Evolutionary conservation across 2,113 vertebrate genomes (phyloP), one percentile per base, ranked within the genome.

Genomic region (Vireo altiloquus): DNA sequence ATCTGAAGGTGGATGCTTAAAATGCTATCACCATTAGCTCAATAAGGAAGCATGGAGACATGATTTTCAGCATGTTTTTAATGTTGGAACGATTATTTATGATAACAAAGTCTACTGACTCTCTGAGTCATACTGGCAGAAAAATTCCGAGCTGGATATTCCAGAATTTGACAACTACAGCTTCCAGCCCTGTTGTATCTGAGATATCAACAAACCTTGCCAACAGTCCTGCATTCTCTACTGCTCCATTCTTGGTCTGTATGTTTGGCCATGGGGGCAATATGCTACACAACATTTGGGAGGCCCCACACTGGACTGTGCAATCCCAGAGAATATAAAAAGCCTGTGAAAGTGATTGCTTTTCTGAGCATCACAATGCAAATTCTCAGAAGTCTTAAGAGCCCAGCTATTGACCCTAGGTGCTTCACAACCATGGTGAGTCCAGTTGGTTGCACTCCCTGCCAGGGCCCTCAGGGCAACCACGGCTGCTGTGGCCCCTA

Each of bases 401-500:
- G 0, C 1, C 5, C 17, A 49, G 17, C 25, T 68, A 7, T 47
- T 37, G 4, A 30, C 33, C 10, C 18, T 15, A 14, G 1, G 1
- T 25, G 10, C 11, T 75, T 80, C 3, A 2, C 15, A 10, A 2
- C 4, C 7, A 13, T 14, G 11, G 10, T 33, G 18, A 44, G 18
- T 59, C 15, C n/a, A 20, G 9, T 3, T n/a, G 40, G 5, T 14
- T 57, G 15, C 15, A 7, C 13, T 25, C 1, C 3, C 39, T 81
- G 31, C 24, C 7, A 37, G 21, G 37, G 20, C 1, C 28, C 22
- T 35, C 28, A 49, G 5, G 7, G 24, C 11, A 85, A 27, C 27
- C 31, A 35, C 14, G 42, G 39, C 13, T 37, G n/a, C 28, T 70
- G 16, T 35, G 37, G 3, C 13, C 12, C 30, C 21, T 37, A 12